Evolutionary conservation across 1,140 invertebrate species (phyloP), one percentile per base, ranked within the genome.

Genomic region (Saccostrea cuccullata): DNA sequence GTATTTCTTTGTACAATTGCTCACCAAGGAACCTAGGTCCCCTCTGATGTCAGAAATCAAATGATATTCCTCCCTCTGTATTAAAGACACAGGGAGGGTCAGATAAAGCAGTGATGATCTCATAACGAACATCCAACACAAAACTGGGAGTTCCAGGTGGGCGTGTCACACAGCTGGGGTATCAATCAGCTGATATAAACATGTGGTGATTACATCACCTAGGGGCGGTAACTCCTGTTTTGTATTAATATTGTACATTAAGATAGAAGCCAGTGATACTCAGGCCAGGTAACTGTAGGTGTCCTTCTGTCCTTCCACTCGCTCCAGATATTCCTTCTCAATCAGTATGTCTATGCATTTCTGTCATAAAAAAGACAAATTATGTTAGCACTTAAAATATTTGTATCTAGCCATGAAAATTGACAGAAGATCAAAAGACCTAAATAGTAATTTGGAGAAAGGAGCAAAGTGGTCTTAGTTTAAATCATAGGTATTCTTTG

Each of bases 301-400:
- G 95, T 99, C 99, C 95, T 99, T 99, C 94, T 99, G 98, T 85
- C 98, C 98, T 93, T 99, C 98, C 88, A 98, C 98, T 94, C 99
- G 97, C 94, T 99, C 98, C 92, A 99, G 95, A 96, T 99, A 99
- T 95, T 99, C 99, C 95, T 99, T 99, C 95, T 99, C 99, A 93
- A 99, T 99, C 92, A 99, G 30, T 36, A 99, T 99, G 96, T 99
- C 99, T 96, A 99, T 99, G 96, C 98, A 99, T 97, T 99, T 99
- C 98, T 98, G 96, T 87, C 96, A 96, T 36, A 86, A 36, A 87
- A 87, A 91, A 85, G 88, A 90, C 15, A 85, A 77, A 73, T 26
- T 0, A 88, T 84, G 13, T 36, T 23, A 60, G 9, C 9, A 47
- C 47, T 47, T 47, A 6, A 47, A 47, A 47, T 5, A 47, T 47